Conservation (phyloP, 2,113 vertebrate species). For the Ellobius talpinus region DNA sequence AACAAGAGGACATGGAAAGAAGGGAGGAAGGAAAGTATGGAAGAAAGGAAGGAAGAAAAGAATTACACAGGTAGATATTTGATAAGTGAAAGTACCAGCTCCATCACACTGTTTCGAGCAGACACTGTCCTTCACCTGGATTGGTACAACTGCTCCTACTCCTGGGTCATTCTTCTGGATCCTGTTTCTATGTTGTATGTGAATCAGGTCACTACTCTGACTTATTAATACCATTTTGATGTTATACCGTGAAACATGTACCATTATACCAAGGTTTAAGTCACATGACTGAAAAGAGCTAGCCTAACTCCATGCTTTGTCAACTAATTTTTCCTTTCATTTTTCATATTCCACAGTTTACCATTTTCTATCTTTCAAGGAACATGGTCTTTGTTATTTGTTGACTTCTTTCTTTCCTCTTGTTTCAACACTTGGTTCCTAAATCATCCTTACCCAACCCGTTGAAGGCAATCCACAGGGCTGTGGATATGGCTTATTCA, state of each 20-base stretch:
- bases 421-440: neutral
- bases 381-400: neutral
- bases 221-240: neutral
- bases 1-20: neutral
- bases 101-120: too few species aligned
- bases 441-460: neutral
- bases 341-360: neutral
- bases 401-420: neutral
- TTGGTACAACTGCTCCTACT: neutral
- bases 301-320: neutral
- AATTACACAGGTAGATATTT: neutral
- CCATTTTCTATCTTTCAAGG: neutral
- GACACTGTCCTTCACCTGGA: neutral
- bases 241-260: neutral
- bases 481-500: neutral
- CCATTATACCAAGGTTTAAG: neutral
- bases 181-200: neutral
- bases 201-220: neutral
- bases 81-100: neutral
- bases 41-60: neutral
- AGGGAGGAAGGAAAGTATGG: neutral
- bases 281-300: neutral
- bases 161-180: neutral
- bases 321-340: neutral
- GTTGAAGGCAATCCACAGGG: neutral